A percentile compares a stretch with the other conserved stretches of the same genome.
Evolutionary conservation across 2,888 invertebrate species (phyloP).

Genomic region (Trichacis sp.): DNA sequence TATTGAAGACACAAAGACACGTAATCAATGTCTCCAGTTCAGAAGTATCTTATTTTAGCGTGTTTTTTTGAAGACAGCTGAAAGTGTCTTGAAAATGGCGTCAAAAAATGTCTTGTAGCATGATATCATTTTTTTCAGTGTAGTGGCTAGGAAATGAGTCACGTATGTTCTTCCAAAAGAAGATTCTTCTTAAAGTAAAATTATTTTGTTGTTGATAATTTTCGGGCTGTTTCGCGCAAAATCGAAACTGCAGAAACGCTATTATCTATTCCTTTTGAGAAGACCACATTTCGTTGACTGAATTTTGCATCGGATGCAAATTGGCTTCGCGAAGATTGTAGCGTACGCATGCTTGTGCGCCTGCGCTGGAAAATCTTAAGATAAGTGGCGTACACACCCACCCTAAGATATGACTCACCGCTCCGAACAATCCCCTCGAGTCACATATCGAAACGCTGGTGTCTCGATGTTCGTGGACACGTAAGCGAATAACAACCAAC

Average conservation of each 20-base stretch:
- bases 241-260: neutral
- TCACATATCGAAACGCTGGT: slow-evolving; percentile 25
- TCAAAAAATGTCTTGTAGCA: too few relatives aligned
- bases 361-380: slow-evolving; percentile 34
- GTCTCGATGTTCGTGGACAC: slow-evolving; percentile 28
- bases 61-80: too few relatives aligned
- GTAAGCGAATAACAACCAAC: slow-evolving; percentile 19
- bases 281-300: slow-evolving; percentile 1
- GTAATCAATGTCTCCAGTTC: too few relatives aligned
- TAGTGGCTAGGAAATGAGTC: too few relatives aligned
- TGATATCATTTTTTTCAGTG: too few relatives aligned
- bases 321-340: slow-evolving; percentile 18
- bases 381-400: slow-evolving; percentile 37
- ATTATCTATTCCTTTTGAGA: neutral
- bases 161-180: too few relatives aligned
- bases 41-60: too few relatives aligned
- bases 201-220: neutral
- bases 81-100: too few relatives aligned
- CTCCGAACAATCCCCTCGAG: slow-evolving; percentile 31
- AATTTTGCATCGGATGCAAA: slow-evolving; percentile 17
- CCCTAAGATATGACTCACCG: slow-evolving; percentile 35
- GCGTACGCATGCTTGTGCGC: slow-evolving; percentile 20
- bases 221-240: neutral
- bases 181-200: too few relatives aligned
- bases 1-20: too few relatives aligned